Evolutionary conservation across 53 echinoderm and acorn worm genomes (phyloP).

Genomic region (Zoroaster sp.): DNA sequence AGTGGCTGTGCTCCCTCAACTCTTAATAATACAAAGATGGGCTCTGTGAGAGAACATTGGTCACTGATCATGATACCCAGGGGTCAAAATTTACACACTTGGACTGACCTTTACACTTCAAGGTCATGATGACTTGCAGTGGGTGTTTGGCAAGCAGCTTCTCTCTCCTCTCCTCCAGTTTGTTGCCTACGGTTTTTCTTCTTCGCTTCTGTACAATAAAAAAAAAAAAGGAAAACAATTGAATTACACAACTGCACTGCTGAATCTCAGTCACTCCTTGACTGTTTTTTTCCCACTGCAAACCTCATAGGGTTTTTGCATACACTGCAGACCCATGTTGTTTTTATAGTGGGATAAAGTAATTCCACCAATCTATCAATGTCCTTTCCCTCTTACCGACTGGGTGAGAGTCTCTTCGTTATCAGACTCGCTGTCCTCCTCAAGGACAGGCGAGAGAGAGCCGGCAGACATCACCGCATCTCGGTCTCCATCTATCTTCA

Average conservation of each 20-base stretch:
- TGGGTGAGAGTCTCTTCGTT: constrained; percentile 80
- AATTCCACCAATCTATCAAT: no score
- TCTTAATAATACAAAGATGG: no score
- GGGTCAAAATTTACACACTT: not conserved
- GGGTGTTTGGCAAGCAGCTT: constrained; percentile 88
- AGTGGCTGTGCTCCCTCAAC: no score
- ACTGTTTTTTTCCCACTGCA: no score
- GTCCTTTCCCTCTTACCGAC: constrained; percentile 86
- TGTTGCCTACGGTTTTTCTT: constrained; percentile 81
- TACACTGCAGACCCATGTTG: not conserved
- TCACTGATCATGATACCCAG: no score
- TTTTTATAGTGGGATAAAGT: no score
- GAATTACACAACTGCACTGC: no score
- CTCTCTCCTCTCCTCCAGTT: constrained; percentile 77
- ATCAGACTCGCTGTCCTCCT: constrained; percentile 95
- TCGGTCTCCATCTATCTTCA: constrained; percentile 89
- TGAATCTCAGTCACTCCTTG: no score
- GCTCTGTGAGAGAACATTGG: no score
- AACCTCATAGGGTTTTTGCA: no score
- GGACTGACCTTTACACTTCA: constrained; percentile 81
- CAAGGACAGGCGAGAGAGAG: constrained; percentile 66
- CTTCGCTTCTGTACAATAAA: constrained; percentile 73
- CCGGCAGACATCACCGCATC: constrained; percentile 75
- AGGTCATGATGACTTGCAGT: constrained; percentile 79
- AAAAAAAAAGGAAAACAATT: no score